Percentiles rank a stretch among this genome's conserved stretches.
Evolutionary conservation across 35 echinoderm and acorn worm genomes (phyloP).

Genomic region (Apostichopus parvimensis): DNA sequence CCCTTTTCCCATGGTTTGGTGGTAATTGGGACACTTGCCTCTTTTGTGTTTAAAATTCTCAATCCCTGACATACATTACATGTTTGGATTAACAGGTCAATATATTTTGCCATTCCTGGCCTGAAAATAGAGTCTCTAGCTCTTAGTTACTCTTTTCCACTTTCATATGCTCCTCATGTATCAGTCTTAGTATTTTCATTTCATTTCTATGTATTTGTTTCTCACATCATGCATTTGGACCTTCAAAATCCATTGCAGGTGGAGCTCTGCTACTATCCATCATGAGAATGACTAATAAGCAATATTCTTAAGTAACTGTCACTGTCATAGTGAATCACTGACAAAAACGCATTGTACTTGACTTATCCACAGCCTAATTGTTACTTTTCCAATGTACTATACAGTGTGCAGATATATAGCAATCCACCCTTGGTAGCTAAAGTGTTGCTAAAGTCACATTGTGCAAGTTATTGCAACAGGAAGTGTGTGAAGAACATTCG

Average conservation of each 20-base stretch:
- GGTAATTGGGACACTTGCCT: constrained; percentile 1
- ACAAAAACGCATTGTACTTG: too few species aligned
- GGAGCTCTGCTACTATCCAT: too few species aligned
- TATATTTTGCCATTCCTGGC: constrained; percentile 61
- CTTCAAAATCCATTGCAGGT: constrained; percentile 25
- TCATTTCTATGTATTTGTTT: too few species aligned
- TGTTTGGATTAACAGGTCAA: constrained; percentile 32
- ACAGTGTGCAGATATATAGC: too few species aligned
- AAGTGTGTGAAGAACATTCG: too few species aligned
- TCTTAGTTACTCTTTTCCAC: constrained; percentile 52
- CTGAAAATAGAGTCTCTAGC: constrained; percentile 38
- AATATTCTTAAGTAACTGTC: too few species aligned
- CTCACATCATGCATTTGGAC: background rate
- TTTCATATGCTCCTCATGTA: constrained; percentile 57
- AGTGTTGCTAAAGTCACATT: too few species aligned
- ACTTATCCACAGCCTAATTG: background rate
- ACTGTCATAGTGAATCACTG: too few species aligned
- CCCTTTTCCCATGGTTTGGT: constrained; percentile 24
- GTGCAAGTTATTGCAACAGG: too few species aligned
- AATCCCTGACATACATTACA: constrained; percentile 63
- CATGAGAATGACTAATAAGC: too few species aligned
- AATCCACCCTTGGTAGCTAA: too few species aligned
- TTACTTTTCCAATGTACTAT: too few species aligned
- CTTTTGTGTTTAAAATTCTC: background rate
- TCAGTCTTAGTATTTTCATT: constrained; percentile 31